These are phyloP conservation scores for Corvus cornix DNA, from an alignment of 2,113 vertebrate species.

Conservation along the genomic window DNA sequence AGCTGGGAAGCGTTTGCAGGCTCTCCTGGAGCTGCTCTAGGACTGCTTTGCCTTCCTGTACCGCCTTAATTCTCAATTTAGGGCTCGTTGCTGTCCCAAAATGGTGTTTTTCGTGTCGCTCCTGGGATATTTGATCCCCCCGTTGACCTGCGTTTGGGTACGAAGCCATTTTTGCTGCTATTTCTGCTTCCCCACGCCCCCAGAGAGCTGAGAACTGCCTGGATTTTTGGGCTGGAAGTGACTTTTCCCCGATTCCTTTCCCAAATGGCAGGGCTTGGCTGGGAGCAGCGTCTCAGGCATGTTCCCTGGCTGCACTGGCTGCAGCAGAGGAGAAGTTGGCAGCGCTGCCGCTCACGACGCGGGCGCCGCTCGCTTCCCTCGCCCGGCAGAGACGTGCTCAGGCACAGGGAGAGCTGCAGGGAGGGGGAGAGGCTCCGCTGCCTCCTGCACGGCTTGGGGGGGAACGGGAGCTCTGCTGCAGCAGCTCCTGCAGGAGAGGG, in stretches of 20 bases:
- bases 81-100: neutral
- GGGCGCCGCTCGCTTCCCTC: neutral
- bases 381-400: neutral
- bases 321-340: slow-evolving; percentile 9
- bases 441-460: neutral
- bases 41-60: neutral
- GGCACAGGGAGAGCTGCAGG: neutral
- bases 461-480: neutral
- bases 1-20: neutral
- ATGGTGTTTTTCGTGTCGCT: accelerated
- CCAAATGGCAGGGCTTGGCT: neutral
- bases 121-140: neutral
- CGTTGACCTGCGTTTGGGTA: accelerated
- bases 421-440: neutral
- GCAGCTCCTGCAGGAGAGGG: neutral
- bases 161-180: neutral
- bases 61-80: neutral
- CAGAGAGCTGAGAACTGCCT: neutral
- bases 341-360: neutral
- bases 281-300: neutral
- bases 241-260: neutral
- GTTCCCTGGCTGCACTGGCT: neutral
- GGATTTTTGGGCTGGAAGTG: neutral
- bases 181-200: neutral
- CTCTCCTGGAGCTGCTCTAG: neutral